Evolutionary conservation across 53 echinoderm and acorn worm species (phyloP).

Genomic region (Henricia sp.): DNA sequence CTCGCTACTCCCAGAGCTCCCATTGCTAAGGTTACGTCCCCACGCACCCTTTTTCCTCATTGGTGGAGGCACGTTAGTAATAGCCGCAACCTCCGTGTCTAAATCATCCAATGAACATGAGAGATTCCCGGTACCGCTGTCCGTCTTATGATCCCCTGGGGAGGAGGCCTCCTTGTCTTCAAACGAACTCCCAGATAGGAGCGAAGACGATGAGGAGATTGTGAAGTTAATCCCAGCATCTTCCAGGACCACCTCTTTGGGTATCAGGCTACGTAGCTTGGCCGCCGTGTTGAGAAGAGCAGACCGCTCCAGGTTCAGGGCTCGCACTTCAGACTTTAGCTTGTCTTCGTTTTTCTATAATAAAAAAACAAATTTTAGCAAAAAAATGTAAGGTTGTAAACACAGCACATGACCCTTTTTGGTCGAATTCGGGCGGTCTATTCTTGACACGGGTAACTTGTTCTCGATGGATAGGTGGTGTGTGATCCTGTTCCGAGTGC

Average conservation of each 20-base stretch:
- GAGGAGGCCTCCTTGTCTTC: constrained; percentile 44
- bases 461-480: too few relatives aligned
- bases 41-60: constrained; percentile 3
- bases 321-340: constrained; percentile 73
- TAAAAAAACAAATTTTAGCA: constrained; percentile 12
- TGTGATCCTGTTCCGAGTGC: too few relatives aligned
- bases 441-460: too few relatives aligned
- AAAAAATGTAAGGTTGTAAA: background rate
- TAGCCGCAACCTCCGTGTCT: constrained; percentile 47
- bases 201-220: constrained; percentile 33
- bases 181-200: constrained; percentile 47
- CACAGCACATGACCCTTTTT: too few relatives aligned
- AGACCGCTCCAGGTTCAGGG: constrained; percentile 80
- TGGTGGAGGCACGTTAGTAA: background rate
- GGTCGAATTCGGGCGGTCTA: too few relatives aligned
- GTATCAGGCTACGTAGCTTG: constrained; percentile 80
- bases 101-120: constrained; percentile 52
- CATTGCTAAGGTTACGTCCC: constrained; percentile 39
- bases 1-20: constrained; percentile 56
- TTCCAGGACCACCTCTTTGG: constrained; percentile 69
- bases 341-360: constrained; percentile 70
- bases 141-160: constrained; percentile 38
- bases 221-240: constrained; percentile 78
- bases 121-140: constrained; percentile 55
- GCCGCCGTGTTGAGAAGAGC: constrained; percentile 81